A percentile compares a stretch with the other conserved stretches of the same genome.
Conservation (phyloP, 2,113 vertebrate genomes). For the Phoenicopterus ruber region DNA sequence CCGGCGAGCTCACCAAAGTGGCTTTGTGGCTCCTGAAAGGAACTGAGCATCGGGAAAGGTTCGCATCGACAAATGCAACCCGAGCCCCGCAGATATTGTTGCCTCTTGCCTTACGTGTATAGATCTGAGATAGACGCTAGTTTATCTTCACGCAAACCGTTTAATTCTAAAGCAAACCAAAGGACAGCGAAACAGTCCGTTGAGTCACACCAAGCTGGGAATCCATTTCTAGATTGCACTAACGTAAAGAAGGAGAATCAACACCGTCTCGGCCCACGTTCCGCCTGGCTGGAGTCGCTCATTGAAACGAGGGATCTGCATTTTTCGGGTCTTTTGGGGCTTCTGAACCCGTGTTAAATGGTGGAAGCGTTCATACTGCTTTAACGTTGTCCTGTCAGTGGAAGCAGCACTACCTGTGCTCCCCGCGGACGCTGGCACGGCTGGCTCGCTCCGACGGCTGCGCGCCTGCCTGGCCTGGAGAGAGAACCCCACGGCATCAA, state of each 20-base stretch:
- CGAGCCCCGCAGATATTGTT: slow-evolving; percentile 53
- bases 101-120: slow-evolving; percentile 83
- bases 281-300: slow-evolving; percentile 60
- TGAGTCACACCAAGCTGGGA: slow-evolving; percentile 6
- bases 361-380: background rate
- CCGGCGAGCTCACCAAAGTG: slow-evolving; percentile 12
- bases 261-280: slow-evolving; percentile 45
- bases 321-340: background rate
- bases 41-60: slow-evolving; percentile 30
- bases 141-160: slow-evolving; percentile 56
- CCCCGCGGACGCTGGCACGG: background rate
- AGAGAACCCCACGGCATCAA: background rate
- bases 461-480: background rate
- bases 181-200: slow-evolving; percentile 63
- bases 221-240: slow-evolving; percentile 84
- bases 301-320: background rate
- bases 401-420: background rate
- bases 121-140: slow-evolving; percentile 66
- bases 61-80: slow-evolving; percentile 31
- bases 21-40: slow-evolving; percentile 57
- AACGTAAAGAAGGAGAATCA: slow-evolving; percentile 60
- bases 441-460: background rate
- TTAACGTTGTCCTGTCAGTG: background rate
- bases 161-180: slow-evolving; percentile 76
- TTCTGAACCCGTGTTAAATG: background rate